Base-by-base conservation (phyloP, 1,140 invertebrate genomes). In the Plectrocnemia conspersa region DNA sequence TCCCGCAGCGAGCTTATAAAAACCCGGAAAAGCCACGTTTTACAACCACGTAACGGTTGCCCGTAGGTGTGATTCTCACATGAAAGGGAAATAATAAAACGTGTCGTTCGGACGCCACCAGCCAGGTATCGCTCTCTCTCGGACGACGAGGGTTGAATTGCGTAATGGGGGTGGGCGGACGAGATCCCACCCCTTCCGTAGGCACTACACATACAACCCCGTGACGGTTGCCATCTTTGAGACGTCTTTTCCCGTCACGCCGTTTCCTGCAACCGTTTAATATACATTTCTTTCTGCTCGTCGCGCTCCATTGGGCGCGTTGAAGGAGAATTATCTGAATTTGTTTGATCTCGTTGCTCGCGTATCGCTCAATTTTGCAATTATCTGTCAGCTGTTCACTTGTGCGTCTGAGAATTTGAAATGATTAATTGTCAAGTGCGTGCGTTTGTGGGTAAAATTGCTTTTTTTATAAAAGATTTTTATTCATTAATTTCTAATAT, bases 101-200 rank as follows among this genome's bases (percentile, higher is more conserved):
- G 58, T 59, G 58, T 59, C 58, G 54, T 48, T 49, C 48, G 57
- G 52, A 55, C 47, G 57, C 48, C n/a, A n/a, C n/a, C n/a, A n/a
- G n/a, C n/a, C 57, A 54, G 47, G 56, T 47, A 41, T 54, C 45
- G 21, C 45, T n/a, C n/a, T n/a, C 50, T 50, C 22, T 58, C 22
- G 21, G 44, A 18, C 25, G 23, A 41, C 19, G 29, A 32, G 56
- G 45, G 45, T 50, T 42, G 56, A 45, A 35, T 54, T 48, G 53
- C 27, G 40, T 11, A 52, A 44, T 23, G 13, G 27, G 24, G 35
- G 32, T 25, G 16, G 29, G 46, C 23, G 16, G 23, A 25, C 19
- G 42, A 3, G 16, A 3, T 21, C 29, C 27, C 27, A 6, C n/a
- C 45, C 4, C 18, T 33, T 11, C 1, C 45, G 9, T 2, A 18